A percentile compares a stretch with the other conserved stretches of the same genome.
These are phyloP conservation scores for Saturnia pavonia DNA, from an alignment of 2,888 invertebrate species.

Conservation along the genomic window DNA sequence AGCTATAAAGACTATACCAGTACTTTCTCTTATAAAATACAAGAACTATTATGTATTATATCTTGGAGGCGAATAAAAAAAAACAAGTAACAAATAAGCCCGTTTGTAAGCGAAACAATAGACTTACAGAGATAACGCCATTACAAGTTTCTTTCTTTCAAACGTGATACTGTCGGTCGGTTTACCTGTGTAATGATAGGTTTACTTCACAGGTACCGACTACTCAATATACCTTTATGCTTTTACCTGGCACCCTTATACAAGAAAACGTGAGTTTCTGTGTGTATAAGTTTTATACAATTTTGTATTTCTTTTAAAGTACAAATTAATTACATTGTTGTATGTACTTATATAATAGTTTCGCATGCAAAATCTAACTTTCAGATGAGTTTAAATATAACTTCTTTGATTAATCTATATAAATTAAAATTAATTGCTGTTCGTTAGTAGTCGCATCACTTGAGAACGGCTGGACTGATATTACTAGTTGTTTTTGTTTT, in stretches of 20 bases:
- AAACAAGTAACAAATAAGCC: neutral
- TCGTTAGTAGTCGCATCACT: too few relatives aligned
- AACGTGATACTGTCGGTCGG: neutral
- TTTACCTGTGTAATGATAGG: slow-evolving; percentile 4
- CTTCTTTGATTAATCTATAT: too few relatives aligned
- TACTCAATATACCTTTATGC: neutral
- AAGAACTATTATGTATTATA: neutral
- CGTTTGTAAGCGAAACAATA: neutral
- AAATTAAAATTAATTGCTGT: too few relatives aligned
- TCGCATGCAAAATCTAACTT: neutral
- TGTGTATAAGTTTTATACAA: neutral
- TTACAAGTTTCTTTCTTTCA: neutral
- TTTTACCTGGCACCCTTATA: neutral
- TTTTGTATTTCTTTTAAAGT: neutral
- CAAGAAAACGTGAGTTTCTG: neutral
- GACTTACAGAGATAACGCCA: neutral
- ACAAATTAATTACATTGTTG: neutral
- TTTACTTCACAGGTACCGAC: slow-evolving; percentile 6
- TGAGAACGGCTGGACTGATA: too few relatives aligned
- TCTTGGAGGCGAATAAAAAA: neutral
- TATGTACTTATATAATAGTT: neutral
- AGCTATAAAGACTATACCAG: neutral
- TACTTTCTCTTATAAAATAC: neutral
- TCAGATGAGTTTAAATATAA: too few relatives aligned
- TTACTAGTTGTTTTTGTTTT: too few relatives aligned